Evolutionary conservation across 1,140 invertebrate species (phyloP).

Genomic region (Drosophila quadrilineata): DNA sequence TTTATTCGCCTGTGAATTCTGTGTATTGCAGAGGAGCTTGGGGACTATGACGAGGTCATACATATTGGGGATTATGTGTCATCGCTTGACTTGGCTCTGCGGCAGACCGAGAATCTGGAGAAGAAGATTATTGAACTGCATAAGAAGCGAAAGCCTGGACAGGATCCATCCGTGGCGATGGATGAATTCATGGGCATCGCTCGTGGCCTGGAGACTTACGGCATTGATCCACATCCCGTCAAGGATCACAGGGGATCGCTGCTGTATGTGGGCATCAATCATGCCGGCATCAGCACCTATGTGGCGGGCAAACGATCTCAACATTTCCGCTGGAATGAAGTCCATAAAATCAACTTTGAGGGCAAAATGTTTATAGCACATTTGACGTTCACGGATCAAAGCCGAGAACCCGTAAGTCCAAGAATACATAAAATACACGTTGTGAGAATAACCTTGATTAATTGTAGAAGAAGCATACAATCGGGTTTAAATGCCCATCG

Average conservation of each 20-base stretch:
- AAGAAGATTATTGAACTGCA: constrained; percentile 95
- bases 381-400: constrained; percentile 86
- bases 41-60: constrained; percentile 95
- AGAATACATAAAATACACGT: not conserved
- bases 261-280: constrained; percentile 96
- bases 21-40: constrained; percentile 90
- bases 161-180: constrained; percentile 60
- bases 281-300: constrained; percentile 96
- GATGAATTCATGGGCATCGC: constrained; percentile 83
- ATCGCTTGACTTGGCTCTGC: constrained; percentile 94
- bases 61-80: constrained; percentile 95
- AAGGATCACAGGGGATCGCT: constrained; percentile 89
- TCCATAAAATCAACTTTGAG: constrained; percentile 97
- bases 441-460: not conserved
- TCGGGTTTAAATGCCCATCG: constrained; percentile 96
- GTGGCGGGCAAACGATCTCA: constrained; percentile 95
- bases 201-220: constrained; percentile 95
- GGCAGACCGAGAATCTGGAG: constrained; percentile 95
- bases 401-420: constrained; percentile 80
- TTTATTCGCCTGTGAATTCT: not conserved
- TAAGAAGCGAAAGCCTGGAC: constrained; percentile 84
- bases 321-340: constrained; percentile 97
- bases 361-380: constrained; percentile 99
- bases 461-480: constrained; percentile 95
- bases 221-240: constrained; percentile 98